These are phyloP conservation scores for Ibycter americanus DNA, from an alignment of 2,797 vertebrate species.

Conservation along the genomic window DNA sequence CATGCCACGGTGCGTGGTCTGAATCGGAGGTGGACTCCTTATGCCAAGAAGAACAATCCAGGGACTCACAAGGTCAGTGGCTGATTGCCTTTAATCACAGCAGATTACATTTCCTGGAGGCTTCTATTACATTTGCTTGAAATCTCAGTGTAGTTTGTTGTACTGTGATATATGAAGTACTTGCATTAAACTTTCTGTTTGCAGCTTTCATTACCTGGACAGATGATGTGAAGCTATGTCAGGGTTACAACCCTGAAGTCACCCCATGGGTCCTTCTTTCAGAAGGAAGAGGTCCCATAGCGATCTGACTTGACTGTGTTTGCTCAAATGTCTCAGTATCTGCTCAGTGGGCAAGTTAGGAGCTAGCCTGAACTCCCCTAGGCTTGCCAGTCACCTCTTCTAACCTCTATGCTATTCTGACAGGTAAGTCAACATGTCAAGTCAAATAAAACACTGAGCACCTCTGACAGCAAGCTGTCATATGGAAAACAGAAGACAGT, in stretches of 20 bases:
- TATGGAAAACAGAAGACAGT: not conserved
- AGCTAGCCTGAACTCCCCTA: not conserved
- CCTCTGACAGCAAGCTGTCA: not conserved
- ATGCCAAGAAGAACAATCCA: not conserved
- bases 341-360: not conserved
- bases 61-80: not conserved
- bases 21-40: not conserved
- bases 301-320: not conserved
- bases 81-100: not conserved
- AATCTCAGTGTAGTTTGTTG: not conserved
- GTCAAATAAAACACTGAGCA: not conserved
- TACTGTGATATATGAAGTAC: not conserved
- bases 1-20: rapidly evolving
- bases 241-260: not conserved
- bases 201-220: not conserved
- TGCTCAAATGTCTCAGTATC: not conserved
- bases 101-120: not conserved
- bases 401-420: not conserved
- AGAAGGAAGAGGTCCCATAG: not conserved
- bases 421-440: not conserved
- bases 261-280: not conserved
- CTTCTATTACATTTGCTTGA: not conserved
- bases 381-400: not conserved
- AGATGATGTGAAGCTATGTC: not conserved
- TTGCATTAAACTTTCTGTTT: not conserved